A percentile compares a stretch with the other conserved stretches of the same genome.
Conservation (phyloP, 1,140 invertebrate genomes). For the Hetaerina americana region DNA sequence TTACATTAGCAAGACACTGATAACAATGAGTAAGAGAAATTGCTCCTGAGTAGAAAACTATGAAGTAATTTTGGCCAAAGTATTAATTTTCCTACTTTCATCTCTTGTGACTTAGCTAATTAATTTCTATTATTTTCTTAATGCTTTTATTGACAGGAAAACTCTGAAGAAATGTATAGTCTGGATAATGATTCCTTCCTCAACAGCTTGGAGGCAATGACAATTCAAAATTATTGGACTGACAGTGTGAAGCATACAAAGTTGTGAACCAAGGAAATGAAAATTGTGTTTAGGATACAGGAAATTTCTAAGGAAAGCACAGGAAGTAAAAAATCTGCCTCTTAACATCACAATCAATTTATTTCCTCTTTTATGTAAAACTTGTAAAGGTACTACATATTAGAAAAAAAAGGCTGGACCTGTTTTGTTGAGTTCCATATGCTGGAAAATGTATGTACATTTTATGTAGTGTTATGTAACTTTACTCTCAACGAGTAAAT, state of each 20-base stretch:
- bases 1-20: no score
- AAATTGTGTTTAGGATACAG: not conserved
- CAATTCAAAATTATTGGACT: conserved; percentile 86
- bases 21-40: no score
- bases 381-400: not conserved
- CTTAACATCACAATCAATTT: not conserved
- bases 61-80: no score
- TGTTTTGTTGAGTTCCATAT: not conserved
- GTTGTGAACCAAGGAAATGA: conserved; percentile 33
- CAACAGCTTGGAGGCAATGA: conserved; percentile 82
- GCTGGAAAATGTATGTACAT: not conserved
- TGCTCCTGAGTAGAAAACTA: no score
- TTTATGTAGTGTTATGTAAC: not conserved
- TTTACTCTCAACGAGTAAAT: not conserved
- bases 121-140: not conserved
- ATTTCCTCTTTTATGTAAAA: not conserved
- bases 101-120: no score
- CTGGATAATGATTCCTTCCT: conserved; percentile 83
- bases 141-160: conserved; percentile 49
- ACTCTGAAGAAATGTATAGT: conserved; percentile 84
- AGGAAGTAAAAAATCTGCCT: not conserved
- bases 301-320: not conserved
- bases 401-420: not conserved
- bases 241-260: conserved; percentile 85
- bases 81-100: no score